These are phyloP conservation scores for Lasioglossum villosulum DNA, from an alignment of 2,888 invertebrate species.

Conservation along the genomic window DNA sequence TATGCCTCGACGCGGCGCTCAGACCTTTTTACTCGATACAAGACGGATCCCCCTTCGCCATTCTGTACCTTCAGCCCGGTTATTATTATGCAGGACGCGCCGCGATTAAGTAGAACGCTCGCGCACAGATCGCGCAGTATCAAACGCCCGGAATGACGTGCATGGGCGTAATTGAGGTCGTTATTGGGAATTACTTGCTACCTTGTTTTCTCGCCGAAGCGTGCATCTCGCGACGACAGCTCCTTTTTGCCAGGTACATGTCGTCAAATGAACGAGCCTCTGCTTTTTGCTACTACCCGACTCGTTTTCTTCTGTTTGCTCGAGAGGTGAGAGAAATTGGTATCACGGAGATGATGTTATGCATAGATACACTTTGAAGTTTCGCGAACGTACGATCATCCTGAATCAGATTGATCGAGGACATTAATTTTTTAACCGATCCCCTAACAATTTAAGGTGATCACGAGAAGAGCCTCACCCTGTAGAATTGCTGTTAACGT, in stretches of 20 bases:
- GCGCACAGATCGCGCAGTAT: not conserved
- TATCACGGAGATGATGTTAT: not conserved
- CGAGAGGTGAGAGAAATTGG: not conserved
- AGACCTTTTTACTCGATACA: not conserved
- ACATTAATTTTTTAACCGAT: not conserved
- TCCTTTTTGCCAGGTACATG: not conserved
- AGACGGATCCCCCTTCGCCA: not conserved
- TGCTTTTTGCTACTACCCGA: not conserved
- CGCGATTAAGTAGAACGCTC: conserved; percentile 32
- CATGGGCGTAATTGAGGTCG: conserved; percentile 37
- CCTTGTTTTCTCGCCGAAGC: not conserved
- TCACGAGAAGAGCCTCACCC: too few relatives aligned
- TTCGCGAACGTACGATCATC: not conserved
- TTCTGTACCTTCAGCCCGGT: not conserved
- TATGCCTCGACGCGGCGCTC: not conserved
- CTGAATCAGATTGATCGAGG: not conserved
- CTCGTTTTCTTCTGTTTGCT: not conserved
- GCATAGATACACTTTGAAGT: not conserved
- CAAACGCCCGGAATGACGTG: conserved; percentile 3
- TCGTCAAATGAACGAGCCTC: not conserved
- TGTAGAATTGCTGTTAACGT: not conserved
- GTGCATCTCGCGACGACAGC: not conserved
- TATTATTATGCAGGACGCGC: conserved; percentile 28
- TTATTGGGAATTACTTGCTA: conserved; percentile 31
- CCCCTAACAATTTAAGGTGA: not conserved